Percentiles rank a stretch among this genome's conserved stretches.
These are phyloP conservation scores for Callyntrura sp. DNA, from an alignment of 2,888 invertebrate genomes.

Conservation along the genomic window DNA sequence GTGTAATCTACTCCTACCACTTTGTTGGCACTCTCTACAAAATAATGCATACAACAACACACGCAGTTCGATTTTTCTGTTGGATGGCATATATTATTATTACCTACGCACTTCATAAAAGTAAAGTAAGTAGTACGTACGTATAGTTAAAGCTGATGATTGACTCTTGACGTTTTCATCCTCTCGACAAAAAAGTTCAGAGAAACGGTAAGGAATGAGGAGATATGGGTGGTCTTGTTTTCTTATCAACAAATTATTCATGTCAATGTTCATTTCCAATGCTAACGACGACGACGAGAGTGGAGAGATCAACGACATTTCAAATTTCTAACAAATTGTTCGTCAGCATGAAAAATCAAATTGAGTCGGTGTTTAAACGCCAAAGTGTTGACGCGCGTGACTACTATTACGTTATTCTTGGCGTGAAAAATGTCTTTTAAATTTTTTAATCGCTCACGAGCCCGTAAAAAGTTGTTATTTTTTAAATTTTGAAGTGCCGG, in stretches of 20 bases:
- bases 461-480: no score
- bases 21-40: neutral
- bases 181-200: neutral
- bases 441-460: no score
- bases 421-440: no score
- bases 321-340: no score
- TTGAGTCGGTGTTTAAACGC: no score
- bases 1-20: constrained; percentile 9
- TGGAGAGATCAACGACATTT: constrained; percentile 38
- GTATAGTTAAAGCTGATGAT: neutral
- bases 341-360: no score
- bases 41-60: neutral
- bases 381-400: no score
- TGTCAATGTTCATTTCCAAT: constrained; percentile 26
- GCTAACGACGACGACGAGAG: neutral
- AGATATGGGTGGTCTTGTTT: constrained; percentile 27
- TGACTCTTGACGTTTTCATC: neutral
- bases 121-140: neutral
- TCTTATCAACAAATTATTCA: constrained; percentile 19
- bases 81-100: neutral
- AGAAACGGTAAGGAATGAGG: neutral
- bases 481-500: no score
- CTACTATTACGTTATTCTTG: no score
- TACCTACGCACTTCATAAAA: neutral
- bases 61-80: neutral